phyloP scores from a whole-genome alignment of 1,140 invertebrate species.

The Drosophila ambigua region DNA sequence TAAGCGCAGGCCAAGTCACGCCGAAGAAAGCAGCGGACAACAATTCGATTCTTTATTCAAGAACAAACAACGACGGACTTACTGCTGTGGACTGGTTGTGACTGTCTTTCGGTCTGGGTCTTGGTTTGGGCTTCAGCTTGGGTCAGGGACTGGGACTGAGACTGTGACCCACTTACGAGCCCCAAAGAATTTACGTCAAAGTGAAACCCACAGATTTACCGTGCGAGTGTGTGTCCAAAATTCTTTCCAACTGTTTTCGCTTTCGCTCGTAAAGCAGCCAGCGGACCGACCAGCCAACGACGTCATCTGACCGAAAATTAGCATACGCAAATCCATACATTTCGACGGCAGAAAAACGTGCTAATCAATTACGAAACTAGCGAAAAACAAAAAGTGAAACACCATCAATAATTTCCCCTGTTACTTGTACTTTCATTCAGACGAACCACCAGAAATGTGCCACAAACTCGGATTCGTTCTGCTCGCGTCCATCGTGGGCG shows the following conservation, averaged over 20 bases:
- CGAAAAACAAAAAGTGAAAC: constrained; percentile 67
- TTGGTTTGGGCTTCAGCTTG: too few species aligned
- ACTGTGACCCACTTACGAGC: constrained; percentile 59
- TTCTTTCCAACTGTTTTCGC: constrained; percentile 64
- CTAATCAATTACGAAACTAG: constrained; percentile 76
- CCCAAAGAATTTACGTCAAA: constrained; percentile 63
- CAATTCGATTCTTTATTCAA: constrained; percentile 58
- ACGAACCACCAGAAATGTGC: constrained; percentile 47
- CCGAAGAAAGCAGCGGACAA: constrained; percentile 50
- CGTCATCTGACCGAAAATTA: constrained; percentile 67
- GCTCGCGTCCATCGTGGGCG: constrained; percentile 50
- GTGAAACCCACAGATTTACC: constrained; percentile 38
- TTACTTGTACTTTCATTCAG: constrained; percentile 75
- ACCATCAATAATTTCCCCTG: constrained; percentile 39
- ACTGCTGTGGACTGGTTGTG: constrained; percentile 43
- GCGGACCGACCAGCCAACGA: background rate
- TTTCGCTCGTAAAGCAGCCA: constrained; percentile 50
- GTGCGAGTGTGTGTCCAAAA: constrained; percentile 25
- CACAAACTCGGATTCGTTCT: constrained; percentile 58
- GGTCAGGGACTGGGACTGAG: constrained; percentile 28
- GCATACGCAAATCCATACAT: constrained; percentile 35
- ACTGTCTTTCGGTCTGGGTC: background rate
- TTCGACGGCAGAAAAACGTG: constrained; percentile 42
- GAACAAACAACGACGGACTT: constrained; percentile 56
- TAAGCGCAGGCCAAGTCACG: constrained; percentile 45